Evolutionary conservation across 2,888 invertebrate genomes (phyloP).

Genomic region (Lagria hirta): DNA sequence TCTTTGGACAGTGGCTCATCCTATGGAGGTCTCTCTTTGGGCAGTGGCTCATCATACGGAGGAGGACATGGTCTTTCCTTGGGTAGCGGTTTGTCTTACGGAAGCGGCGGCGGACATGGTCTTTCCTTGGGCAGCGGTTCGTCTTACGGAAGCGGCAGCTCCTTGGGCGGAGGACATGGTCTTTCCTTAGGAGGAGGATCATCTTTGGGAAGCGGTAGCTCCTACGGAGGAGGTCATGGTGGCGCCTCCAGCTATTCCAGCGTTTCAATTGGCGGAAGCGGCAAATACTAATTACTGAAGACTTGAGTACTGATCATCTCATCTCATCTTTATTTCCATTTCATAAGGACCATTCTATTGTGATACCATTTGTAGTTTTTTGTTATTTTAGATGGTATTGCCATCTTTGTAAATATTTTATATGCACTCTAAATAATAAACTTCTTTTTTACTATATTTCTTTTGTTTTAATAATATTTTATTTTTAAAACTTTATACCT

Average conservation of each 20-base stretch:
- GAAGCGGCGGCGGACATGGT: constrained; percentile 21
- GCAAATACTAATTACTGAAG: constrained; percentile 25
- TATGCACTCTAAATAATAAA: constrained; percentile 24
- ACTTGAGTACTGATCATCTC: constrained; percentile 17
- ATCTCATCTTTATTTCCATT: constrained; percentile 23
- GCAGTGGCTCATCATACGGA: constrained; percentile 12
- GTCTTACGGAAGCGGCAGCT: constrained; percentile 9
- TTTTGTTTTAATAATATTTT: constrained; percentile 11
- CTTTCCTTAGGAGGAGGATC: constrained; percentile 10
- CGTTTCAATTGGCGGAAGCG: constrained; percentile 33
- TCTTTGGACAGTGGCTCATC: no score
- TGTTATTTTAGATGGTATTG: constrained; percentile 25
- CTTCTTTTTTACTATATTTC: constrained; percentile 21
- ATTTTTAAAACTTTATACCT: constrained; percentile 7
- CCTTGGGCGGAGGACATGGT: constrained; percentile 17
- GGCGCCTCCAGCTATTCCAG: constrained; percentile 39
- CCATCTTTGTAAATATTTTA: constrained; percentile 30
- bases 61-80: constrained; percentile 10
- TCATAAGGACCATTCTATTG: constrained; percentile 25
- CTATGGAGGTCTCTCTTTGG: constrained; percentile 16
- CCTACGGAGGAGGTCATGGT: constrained; percentile 33
- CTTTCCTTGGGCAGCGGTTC: constrained; percentile 4
- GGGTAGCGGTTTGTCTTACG: constrained; percentile 6
- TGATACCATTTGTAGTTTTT: constrained; percentile 34
- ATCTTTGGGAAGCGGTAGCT: no score